Conservation (phyloP, 2,888 invertebrate species). For the Brachyptera risi region DNA sequence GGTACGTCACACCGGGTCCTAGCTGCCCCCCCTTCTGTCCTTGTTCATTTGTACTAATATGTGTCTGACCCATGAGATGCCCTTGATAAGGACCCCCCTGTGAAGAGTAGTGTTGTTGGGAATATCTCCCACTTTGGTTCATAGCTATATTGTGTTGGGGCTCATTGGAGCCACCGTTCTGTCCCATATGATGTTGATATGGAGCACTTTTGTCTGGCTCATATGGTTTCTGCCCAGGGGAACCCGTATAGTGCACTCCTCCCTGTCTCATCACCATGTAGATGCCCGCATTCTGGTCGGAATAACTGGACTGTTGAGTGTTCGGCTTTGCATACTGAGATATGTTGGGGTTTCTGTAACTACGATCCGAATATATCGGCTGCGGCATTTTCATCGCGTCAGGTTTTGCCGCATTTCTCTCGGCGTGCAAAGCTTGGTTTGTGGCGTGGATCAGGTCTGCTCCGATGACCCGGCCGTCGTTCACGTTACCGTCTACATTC, state of each 20-base stretch:
- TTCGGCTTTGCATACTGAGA: slow-evolving; percentile 6
- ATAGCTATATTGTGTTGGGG: neutral
- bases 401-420: neutral
- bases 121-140: slow-evolving; percentile 3
- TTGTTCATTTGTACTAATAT: slow-evolving; percentile 5
- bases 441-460: neutral
- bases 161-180: neutral
- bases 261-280: slow-evolving; percentile 31
- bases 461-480: neutral
- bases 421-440: slow-evolving; percentile 4
- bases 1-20: neutral
- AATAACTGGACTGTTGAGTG: slow-evolving; percentile 1
- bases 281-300: slow-evolving; percentile 21
- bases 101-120: slow-evolving; percentile 1
- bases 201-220: neutral
- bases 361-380: slow-evolving; percentile 2
- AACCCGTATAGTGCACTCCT: neutral
- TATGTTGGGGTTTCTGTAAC: neutral
- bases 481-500: neutral
- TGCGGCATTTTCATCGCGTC: neutral
- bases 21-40: neutral
- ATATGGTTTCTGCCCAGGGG: neutral
- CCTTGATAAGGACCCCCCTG: neutral
- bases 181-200: neutral
- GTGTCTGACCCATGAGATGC: neutral